Evolutionary conservation across 2,113 vertebrate species (phyloP).

Genomic region (Genyomyrus donnyi): DNA sequence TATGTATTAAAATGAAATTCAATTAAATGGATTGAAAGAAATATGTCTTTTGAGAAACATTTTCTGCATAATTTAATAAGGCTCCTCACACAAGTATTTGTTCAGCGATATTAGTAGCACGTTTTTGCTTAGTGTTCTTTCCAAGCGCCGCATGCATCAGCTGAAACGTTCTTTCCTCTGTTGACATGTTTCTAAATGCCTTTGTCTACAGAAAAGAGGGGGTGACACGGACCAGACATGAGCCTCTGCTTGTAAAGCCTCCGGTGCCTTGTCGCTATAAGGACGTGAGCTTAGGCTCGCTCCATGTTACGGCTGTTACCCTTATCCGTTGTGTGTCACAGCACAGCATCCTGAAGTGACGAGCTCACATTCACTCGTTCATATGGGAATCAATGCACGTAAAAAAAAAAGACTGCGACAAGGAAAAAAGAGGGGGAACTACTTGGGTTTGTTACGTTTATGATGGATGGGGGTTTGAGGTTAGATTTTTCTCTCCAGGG

Average conservation of each 20-base stretch:
- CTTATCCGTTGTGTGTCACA: background rate
- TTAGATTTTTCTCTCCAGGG: background rate
- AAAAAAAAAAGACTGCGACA: background rate
- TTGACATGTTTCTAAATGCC: background rate
- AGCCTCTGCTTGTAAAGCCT: background rate
- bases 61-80: background rate
- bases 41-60: background rate
- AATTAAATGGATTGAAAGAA: background rate
- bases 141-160: background rate
- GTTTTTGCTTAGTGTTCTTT: background rate
- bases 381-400: background rate
- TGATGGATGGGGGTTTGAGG: background rate
- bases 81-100: background rate
- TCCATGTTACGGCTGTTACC: background rate
- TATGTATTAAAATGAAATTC: background rate
- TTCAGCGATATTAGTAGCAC: background rate
- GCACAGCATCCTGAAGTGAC: background rate
- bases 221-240: background rate
- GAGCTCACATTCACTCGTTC: background rate
- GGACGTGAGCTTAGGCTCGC: background rate
- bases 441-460: background rate
- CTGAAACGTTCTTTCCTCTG: background rate
- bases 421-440: background rate
- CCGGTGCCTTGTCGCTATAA: background rate
- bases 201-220: background rate